phyloP scores from a whole-genome alignment of 1,140 invertebrate genomes.

The Bombus impatiens region DNA sequence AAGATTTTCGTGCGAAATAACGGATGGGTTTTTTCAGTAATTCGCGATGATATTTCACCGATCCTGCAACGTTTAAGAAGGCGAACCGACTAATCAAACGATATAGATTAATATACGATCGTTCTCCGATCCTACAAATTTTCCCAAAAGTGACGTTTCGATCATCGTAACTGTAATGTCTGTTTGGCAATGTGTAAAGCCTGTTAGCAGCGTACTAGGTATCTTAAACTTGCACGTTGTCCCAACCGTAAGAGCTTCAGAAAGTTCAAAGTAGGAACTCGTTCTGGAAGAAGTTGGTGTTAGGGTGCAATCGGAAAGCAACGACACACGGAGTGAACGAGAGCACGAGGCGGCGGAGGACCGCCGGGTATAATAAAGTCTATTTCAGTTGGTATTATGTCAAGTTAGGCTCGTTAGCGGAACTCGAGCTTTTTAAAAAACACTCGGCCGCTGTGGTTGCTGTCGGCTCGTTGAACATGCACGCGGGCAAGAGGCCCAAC shows the following conservation, averaged over 20 bases:
- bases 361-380: conserved; percentile 77
- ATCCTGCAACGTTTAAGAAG: rapidly evolving
- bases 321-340: neutral
- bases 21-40: neutral
- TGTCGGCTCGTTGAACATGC: conserved; percentile 80
- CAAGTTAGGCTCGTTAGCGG: conserved; percentile 81
- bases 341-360: conserved; percentile 40
- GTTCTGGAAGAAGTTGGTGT: neutral
- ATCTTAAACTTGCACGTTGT: neutral
- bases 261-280: neutral
- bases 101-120: neutral
- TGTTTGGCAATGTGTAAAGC: no score
- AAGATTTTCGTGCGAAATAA: neutral
- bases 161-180: no score
- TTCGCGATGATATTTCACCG: neutral
- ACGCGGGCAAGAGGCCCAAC: conserved; percentile 63
- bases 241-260: no score
- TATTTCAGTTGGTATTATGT: conserved; percentile 81
- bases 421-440: conserved; percentile 80
- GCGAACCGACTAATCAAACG: neutral
- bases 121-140: no score
- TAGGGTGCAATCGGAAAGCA: conserved; percentile 3
- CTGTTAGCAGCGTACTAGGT: neutral
- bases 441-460: conserved; percentile 74
- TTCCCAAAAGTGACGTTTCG: no score